Evolutionary conservation across 92 coral and sea anemone species (phyloP), one percentile per base, ranked within the genome.

Genomic region (Desmophyllum pertusum): DNA sequence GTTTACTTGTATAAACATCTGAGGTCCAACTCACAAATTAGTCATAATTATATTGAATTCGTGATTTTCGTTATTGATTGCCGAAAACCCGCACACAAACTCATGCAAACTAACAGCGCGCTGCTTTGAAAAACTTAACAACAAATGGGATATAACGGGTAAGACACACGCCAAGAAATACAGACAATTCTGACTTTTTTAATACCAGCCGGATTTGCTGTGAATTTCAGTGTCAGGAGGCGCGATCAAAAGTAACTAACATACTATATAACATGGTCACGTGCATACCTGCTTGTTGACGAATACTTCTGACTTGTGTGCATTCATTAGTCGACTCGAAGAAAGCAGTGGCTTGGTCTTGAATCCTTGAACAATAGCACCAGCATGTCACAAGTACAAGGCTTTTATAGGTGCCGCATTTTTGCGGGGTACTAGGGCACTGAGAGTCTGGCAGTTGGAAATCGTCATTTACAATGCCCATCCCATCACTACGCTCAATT

Each of bases 231-330:
- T n/a, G n/a, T n/a, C n/a, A n/a, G n/a, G n/a, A n/a, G n/a, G n/a
- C n/a, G n/a, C n/a, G n/a, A n/a, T n/a, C n/a, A n/a, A n/a, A n/a
- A n/a, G n/a, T n/a, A n/a, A n/a, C n/a, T n/a, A n/a, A n/a, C n/a
- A n/a, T n/a, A n/a, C n/a, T n/a, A n/a, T n/a, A n/a, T n/a, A n/a
- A n/a, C n/a, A n/a, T n/a, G n/a, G n/a, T n/a, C n/a, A n/a, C n/a
- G n/a, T n/a, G 10, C 50, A 10, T 50, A 80, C 84, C 84, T 80
- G 84, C 38, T 9, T 36, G 42, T 3, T 80, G 84, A 13, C 84
- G 76, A 6, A 73, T 51, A 7, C 0, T 13, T 23, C 35, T 13
- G 45, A 80, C 84, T 68, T 5, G 42, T 36, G 68, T 18, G 33
- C 84, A 80, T 1, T 48, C 37, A 37, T 48, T 23, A 42, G 3